Evolutionary conservation across 1,140 invertebrate species (phyloP), one percentile per base, ranked within the genome.

Genomic region (Cheumatopsyche charites): DNA sequence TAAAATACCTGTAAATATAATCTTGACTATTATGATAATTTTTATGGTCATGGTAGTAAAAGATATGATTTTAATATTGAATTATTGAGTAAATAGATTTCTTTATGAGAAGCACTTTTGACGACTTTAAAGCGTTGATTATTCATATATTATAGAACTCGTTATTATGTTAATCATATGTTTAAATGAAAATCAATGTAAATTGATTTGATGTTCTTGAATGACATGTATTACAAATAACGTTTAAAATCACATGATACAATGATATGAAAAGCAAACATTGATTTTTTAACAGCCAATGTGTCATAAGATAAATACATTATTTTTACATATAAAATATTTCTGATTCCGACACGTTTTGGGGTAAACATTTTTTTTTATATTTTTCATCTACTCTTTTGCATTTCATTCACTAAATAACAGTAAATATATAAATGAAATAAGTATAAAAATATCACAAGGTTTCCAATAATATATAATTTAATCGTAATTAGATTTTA

Each of bases 371-470:
- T 4, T 4, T 36, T 36, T 36, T 4, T 36, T 4, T 36, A 36
- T 36, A 9, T 4, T 36, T 4, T 36, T 36, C 29, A 36, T 36
- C 29, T 36, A 36, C 29, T 4, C 29, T 4, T 4, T 36, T 26
- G 55, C 23, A 25, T 25, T 58, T 23, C 55, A 58, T 58, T 25
- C 12, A 58, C 55, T 58, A 58, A 19, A 26, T 58, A 58, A 58
- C 55, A 58, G 19, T 58, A 58, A 58, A 25, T 58, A 58, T 58
- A 58, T 26, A 58, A 58, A 58, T 23, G 4, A n/a, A 58, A 58
- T 13, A 19, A 58, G 55, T 58, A 58, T 58, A 58, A 58, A 58
- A 58, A 58, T 58, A 58, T 58, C 55, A 58, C 55, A 58, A 58
- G 55, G 19, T 58, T 58, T 55, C 21, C 55, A 58, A 25, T 58